phyloP scores from a whole-genome alignment of 2,888 invertebrate species.

The Noctua janthina region DNA sequence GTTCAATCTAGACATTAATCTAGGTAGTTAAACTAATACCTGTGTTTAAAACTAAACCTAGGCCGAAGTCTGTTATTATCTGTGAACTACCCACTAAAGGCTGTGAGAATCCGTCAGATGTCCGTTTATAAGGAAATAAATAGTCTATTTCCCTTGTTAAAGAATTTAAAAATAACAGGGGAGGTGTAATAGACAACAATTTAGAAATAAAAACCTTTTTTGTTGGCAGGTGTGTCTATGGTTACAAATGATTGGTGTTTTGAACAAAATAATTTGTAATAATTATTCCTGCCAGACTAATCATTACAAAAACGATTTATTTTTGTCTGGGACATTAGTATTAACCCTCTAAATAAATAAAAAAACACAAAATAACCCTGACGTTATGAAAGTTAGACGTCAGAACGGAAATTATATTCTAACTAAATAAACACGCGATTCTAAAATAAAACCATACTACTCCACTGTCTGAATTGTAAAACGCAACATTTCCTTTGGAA shows the following conservation, averaged over 20 bases:
- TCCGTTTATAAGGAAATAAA: slow-evolving; percentile 15
- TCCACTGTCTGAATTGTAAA: slow-evolving; percentile 40
- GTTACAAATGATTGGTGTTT: slow-evolving; percentile 6
- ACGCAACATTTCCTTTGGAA: slow-evolving; percentile 37
- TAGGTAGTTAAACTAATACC: slow-evolving; percentile 25
- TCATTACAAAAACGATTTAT: not conserved
- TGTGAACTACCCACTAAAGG: slow-evolving; percentile 8
- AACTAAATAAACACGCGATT: slow-evolving; percentile 27
- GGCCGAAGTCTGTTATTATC: slow-evolving; percentile 40
- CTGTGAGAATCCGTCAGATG: slow-evolving; percentile 37
- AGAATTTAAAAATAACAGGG: slow-evolving; percentile 3
- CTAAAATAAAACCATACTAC: slow-evolving; percentile 37
- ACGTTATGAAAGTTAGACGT: slow-evolving; percentile 1
- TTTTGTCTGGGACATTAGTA: not conserved
- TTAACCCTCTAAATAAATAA: not conserved
- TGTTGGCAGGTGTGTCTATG: slow-evolving; percentile 4
- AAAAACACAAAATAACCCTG: slow-evolving; percentile 1
- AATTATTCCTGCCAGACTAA: not conserved
- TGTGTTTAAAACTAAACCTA: slow-evolving; percentile 46
- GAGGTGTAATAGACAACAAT: slow-evolving; percentile 16
- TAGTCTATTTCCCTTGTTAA: not conserved
- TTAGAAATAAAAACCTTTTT: not conserved
- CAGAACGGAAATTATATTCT: slow-evolving; percentile 35
- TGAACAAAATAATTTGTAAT: not conserved
- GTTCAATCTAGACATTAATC: not conserved